Percentiles rank a stretch among this genome's conserved stretches.
Evolutionary conservation across 1,140 invertebrate species (phyloP).

Genomic region (Hypsibius dujardini): DNA sequence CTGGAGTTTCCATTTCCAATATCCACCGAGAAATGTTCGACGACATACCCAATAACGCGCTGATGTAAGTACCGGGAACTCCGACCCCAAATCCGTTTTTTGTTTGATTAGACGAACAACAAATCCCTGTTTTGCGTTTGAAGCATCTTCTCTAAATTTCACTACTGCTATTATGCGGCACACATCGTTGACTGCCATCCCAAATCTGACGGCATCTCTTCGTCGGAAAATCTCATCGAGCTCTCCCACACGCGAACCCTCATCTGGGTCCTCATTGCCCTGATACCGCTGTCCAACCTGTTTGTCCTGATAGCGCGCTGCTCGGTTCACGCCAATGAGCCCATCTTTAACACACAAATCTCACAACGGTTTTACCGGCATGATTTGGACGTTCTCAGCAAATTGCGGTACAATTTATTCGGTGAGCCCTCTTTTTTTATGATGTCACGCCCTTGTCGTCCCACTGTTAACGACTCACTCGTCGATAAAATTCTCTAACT

Average conservation of each 20-base stretch:
- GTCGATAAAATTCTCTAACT: too few species aligned
- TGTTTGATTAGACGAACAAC: too few species aligned
- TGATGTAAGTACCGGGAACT: background rate
- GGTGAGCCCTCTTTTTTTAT: background rate
- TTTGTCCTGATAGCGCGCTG: background rate
- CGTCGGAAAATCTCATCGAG: slow-evolving; percentile 6
- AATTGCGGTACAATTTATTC: slow-evolving; percentile 1
- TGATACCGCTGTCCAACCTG: background rate
- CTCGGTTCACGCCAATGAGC: background rate
- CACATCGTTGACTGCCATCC: slow-evolving; percentile 12
- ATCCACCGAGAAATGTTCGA: slow-evolving; percentile 10
- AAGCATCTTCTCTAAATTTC: slow-evolving; percentile 6
- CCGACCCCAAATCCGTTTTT: background rate
- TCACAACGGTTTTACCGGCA: background rate
- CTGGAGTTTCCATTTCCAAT: slow-evolving; percentile 7
- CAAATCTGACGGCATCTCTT: slow-evolving; percentile 14
- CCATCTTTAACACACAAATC: background rate
- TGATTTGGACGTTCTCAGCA: background rate
- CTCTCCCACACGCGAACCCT: background rate
- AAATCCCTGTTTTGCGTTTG: background rate
- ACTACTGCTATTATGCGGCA: slow-evolving; percentile 12
- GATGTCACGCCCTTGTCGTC: too few species aligned
- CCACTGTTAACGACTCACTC: too few species aligned
- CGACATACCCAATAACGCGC: slow-evolving; percentile 11
- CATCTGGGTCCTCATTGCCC: slow-evolving; percentile 8